Evolutionary conservation across 2,888 invertebrate species (phyloP), one percentile per base, ranked within the genome.

Genomic region (Polylopha cassiicola): DNA sequence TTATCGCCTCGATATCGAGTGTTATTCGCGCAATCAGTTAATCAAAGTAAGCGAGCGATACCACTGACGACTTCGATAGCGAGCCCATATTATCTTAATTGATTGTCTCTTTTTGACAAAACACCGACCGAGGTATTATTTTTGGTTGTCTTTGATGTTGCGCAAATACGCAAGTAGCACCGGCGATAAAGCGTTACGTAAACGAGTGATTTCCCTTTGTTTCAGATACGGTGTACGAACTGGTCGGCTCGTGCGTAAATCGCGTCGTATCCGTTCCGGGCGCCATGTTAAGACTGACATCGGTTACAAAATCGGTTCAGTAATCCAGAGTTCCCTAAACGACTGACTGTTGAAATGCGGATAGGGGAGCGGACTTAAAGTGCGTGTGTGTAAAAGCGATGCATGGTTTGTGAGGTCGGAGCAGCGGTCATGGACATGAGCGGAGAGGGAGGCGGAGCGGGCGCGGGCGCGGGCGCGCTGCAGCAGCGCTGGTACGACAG

Each of bases 401-500:
- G 85, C 82, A 85, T 85, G 85, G 85, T 85, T 73, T 85, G 85
- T 85, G 85, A 85, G 78, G 66, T 66, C 65, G 70, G 73, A 59
- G 55, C 65, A 60, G 76, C 74, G 63, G 78, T 66, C 73, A 85
- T 85, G 85, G 84, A 84, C 80, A 84, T 82, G 85, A 84, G 81
- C 71, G 81, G 78, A 46, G 80, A 77, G 73, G 79, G 73, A 48
- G 78, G 73, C 58, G 79, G 73, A 51, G 62, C 71, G 64, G 76
- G 77, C 57, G 72, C 70, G 63, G 74, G 70, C 50, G 71, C 62
- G 54, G 77, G 73, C 57, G 73, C 80, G 60, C 65, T 86, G 66
- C 86, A 86, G 71, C 86, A 86, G 78, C 82, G 86, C 55, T 86
- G 86, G 86, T 86, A 86, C 75, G 86, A 86, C 66, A 64, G 82